Percentiles rank a stretch among this genome's conserved stretches.
These are phyloP conservation scores for Thaumetopoea pityocampa DNA, from an alignment of 1,140 invertebrate genomes.

Conservation along the genomic window DNA sequence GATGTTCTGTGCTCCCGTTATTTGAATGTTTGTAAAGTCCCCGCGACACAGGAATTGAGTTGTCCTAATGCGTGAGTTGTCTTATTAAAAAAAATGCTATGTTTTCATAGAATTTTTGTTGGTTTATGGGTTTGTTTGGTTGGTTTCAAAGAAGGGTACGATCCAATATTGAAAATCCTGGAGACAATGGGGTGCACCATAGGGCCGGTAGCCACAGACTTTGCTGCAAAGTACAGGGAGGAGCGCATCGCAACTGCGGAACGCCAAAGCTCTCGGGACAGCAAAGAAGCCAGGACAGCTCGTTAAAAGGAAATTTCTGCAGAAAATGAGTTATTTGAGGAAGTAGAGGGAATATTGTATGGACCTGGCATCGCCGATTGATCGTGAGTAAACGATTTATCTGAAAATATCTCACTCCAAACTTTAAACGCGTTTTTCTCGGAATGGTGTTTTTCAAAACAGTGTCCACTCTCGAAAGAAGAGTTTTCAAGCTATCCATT, in stretches of 20 bases:
- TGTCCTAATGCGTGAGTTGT: too few species aligned
- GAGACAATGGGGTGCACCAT: constrained; percentile 14
- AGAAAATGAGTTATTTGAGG: constrained; percentile 1
- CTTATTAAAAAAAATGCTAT: too few species aligned
- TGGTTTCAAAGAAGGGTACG: constrained; percentile 16
- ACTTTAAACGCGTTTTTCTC: constrained; percentile 2
- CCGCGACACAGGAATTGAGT: too few species aligned
- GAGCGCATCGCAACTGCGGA: constrained; percentile 7
- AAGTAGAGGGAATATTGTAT: constrained; percentile 8
- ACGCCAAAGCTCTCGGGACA: constrained; percentile 8
- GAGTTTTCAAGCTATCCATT: constrained; percentile 16
- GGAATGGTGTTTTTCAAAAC: constrained; percentile 12
- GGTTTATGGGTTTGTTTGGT: too few species aligned
- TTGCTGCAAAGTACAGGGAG: constrained; percentile 6
- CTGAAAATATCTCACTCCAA: constrained; percentile 10
- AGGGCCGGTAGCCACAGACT: constrained; percentile 12
- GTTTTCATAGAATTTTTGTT: not conserved
- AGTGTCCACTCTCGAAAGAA: constrained; percentile 11
- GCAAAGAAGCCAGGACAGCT: constrained; percentile 16
- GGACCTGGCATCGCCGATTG: constrained; percentile 10
- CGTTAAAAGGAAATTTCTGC: constrained; percentile 4
- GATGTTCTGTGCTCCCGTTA: too few species aligned
- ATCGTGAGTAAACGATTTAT: constrained; percentile 14
- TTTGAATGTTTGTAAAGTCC: too few species aligned
- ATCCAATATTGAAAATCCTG: constrained; percentile 14